Evolutionary conservation across 2,888 invertebrate genomes (phyloP).

Genomic region (Agonopterix arenella): DNA sequence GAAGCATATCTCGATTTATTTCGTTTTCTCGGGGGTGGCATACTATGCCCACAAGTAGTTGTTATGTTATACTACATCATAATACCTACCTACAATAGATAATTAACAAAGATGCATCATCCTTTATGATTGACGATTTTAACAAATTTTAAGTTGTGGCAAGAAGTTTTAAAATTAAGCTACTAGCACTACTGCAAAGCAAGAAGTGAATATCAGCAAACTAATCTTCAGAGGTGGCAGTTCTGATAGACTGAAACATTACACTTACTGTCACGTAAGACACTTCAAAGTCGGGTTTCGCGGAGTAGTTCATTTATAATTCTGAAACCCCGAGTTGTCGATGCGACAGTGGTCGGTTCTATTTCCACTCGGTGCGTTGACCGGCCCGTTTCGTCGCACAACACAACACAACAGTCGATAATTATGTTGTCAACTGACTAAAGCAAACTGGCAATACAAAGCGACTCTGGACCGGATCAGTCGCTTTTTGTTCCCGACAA

Average conservation of each 20-base stretch:
- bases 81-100: too few species aligned
- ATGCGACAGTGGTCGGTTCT: conserved; percentile 23
- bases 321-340: conserved; percentile 2
- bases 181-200: too few species aligned
- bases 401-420: conserved; percentile 51
- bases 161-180: too few species aligned
- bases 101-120: too few species aligned
- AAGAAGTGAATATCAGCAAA: too few species aligned
- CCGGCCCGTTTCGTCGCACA: conserved; percentile 47
- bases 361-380: conserved; percentile 47
- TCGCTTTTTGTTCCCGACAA: conserved; percentile 69
- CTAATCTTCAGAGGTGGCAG: too few species aligned
- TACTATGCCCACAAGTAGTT: too few species aligned
- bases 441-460: conserved; percentile 64
- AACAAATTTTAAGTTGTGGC: too few species aligned
- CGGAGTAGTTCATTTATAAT: conserved; percentile 10
- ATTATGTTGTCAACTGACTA: conserved; percentile 67
- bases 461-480: conserved; percentile 65
- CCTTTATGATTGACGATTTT: too few species aligned
- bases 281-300: conserved; percentile 10
- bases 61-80: too few species aligned
- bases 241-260: background rate
- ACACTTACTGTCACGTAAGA: conserved; percentile 7
- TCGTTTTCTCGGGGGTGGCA: too few species aligned
- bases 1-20: too few species aligned